These are phyloP conservation scores for Lophotriccus pileatus DNA, from an alignment of 2,797 vertebrate species.

Conservation along the genomic window DNA sequence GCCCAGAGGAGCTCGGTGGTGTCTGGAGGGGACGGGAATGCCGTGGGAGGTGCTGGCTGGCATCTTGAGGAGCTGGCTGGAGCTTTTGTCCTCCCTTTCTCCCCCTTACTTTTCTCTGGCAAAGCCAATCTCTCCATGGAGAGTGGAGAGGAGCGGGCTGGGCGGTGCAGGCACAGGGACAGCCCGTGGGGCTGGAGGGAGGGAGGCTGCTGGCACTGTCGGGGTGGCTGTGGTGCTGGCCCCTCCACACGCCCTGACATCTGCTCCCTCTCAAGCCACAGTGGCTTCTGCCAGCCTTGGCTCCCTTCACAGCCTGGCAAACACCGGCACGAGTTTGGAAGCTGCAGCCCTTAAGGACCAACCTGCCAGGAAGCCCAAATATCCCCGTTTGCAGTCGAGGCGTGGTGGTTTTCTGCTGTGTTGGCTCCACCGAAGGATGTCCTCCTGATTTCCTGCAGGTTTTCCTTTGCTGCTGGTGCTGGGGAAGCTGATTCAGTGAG, in stretches of 20 bases:
- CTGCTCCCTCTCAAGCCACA: accelerated
- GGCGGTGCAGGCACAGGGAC: background rate
- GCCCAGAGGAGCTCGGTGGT: background rate
- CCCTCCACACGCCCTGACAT: accelerated
- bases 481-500: background rate
- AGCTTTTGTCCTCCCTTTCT: background rate
- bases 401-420: accelerated
- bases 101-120: background rate
- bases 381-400: accelerated
- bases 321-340: accelerated
- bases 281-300: accelerated
- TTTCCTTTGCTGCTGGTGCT: background rate
- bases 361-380: background rate
- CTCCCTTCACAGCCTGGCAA: background rate
- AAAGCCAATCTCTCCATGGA: background rate
- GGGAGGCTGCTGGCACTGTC: background rate
- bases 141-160: background rate
- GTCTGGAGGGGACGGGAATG: background rate
- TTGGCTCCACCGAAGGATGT: accelerated
- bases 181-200: background rate
- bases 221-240: background rate
- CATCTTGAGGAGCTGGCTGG: background rate
- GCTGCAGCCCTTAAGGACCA: accelerated
- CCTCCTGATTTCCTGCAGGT: background rate
- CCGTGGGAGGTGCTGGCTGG: background rate